Percentiles rank a stretch among this genome's conserved stretches.
Evolutionary conservation across 2,888 invertebrate genomes (phyloP).

Genomic region (Drosophila fungiperda): DNA sequence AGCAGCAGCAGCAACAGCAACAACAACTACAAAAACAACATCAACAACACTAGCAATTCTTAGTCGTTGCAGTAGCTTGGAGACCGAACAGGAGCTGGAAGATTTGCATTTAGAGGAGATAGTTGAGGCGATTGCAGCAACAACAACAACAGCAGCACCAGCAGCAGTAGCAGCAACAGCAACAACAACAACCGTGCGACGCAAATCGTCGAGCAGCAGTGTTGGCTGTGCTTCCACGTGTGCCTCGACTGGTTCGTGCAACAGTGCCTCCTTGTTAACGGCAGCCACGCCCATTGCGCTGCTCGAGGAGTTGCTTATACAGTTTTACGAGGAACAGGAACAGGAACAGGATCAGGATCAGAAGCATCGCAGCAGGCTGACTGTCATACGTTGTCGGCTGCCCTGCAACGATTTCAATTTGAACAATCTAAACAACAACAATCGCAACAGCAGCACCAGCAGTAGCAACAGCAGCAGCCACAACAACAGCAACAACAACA

Average conservation of each 20-base stretch:
- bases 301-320: conserved; percentile 83
- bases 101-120: not conserved
- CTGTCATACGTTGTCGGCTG: conserved; percentile 75
- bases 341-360: conserved; percentile 47
- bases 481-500: conserved; percentile 47
- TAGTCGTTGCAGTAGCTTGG: conserved; percentile 41
- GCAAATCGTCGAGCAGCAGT: conserved; percentile 77
- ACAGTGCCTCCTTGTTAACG: conserved; percentile 27
- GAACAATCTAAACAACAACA: conserved; percentile 48
- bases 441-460: conserved; percentile 38
- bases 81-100: conserved; percentile 39
- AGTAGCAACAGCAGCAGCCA: conserved; percentile 24
- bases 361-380: conserved; percentile 66
- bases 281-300: conserved; percentile 70
- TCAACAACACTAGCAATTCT: conserved; percentile 28
- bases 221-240: conserved; percentile 47
- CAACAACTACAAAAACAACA: conserved; percentile 19
- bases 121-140: conserved; percentile 31
- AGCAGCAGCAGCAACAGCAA: conserved; percentile 20
- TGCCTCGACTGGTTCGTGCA: conserved; percentile 32
- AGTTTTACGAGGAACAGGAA: conserved; percentile 85
- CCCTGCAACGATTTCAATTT: conserved; percentile 40
- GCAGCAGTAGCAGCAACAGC: conserved; percentile 29
- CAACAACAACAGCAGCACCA: conserved; percentile 23
- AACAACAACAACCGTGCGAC: conserved; percentile 65